Base-by-base conservation (phyloP, 1,140 invertebrate species). In the Lepidurus packardi region DNA sequence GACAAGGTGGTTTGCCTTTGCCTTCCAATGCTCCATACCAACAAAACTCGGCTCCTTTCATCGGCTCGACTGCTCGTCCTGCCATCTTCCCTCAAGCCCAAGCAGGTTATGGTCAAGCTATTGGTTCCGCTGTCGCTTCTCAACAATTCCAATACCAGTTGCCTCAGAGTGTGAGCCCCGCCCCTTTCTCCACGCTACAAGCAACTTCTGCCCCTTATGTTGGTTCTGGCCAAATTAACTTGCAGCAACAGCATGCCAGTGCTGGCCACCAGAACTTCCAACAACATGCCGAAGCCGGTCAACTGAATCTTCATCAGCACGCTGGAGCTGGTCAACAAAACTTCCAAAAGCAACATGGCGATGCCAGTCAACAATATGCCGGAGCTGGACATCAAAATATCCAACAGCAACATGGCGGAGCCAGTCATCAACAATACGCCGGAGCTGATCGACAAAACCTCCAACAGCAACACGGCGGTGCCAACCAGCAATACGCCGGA, bases 131-230 rank as follows among this genome's bases (percentile, higher is more conserved):
- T 83, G 89, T 91, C 84, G 94, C 94, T 87, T 91, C 93, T 85
- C 93, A 94, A 81, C 85, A 93, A 65, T 87, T 95, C 82, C 93
- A 93, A 76, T 93, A 95, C 86, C 93, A 93, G 82, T 90, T 92
- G 83, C 92, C 90, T 84, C 93, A 94, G 86, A 89, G 93, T 81
- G 92, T 95, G 73, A 89, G 92, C 83, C 95, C 80, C 77, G 76
- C 77, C 9, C 45, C 16, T 47, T 34, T 34, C 4, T 4, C 34
- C 34, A 21, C 53, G 16, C 53, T 65, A 7, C 53, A 65, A 65
- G 53, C 6, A 65, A 65, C 53, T 65, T n/a, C 53, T 9, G 53
- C 53, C 21, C 53, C 53, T 65, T 65, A 65, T 21, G 7, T n/a
- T 7, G 45, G 45, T 16, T 10, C 45, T 65, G 53, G 53, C 0